Percentiles rank a stretch among this genome's conserved stretches.
Evolutionary conservation across 2,797 vertebrate genomes (phyloP).

Genomic region (Gallinago stenura): DNA sequence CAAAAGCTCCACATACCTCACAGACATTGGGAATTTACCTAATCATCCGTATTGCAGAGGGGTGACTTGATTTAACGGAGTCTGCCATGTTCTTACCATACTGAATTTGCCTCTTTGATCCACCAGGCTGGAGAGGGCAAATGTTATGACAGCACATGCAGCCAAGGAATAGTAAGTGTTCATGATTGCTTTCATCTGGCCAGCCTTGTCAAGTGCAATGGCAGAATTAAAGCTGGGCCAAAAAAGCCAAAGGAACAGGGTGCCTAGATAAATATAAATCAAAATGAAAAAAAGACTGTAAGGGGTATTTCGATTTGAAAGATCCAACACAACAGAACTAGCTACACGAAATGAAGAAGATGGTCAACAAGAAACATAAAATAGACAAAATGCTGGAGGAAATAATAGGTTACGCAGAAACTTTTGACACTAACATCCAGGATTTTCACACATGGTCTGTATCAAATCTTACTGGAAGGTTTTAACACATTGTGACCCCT

Average conservation of each 20-base stretch:
- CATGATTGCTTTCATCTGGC: conserved; percentile 84
- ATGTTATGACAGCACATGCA: conserved; percentile 87
- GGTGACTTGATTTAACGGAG: accelerated
- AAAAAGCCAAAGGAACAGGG: conserved; percentile 95
- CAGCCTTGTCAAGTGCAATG: conserved; percentile 67
- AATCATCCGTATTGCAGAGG: background rate
- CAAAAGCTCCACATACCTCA: background rate
- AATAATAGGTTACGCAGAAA: background rate
- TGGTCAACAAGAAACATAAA: background rate
- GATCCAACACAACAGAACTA: background rate
- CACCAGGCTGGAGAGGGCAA: conserved; percentile 90
- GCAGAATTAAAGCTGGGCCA: conserved; percentile 99
- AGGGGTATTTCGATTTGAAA: background rate
- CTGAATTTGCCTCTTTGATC: conserved; percentile 90
- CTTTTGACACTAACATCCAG: background rate
- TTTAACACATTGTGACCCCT: background rate
- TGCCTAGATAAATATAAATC: conserved; percentile 80
- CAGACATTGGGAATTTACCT: background rate
- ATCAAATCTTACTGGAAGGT: background rate
- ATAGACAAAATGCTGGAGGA: background rate
- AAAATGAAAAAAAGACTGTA: background rate
- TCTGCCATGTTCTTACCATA: conserved; percentile 84
- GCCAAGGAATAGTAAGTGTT: conserved; percentile 95
- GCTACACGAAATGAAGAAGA: background rate
- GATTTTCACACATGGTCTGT: background rate